Percentiles rank a stretch among this genome's conserved stretches.
Conservation (phyloP, 2,888 invertebrate genomes). For the Drosophila fungiperda region DNA sequence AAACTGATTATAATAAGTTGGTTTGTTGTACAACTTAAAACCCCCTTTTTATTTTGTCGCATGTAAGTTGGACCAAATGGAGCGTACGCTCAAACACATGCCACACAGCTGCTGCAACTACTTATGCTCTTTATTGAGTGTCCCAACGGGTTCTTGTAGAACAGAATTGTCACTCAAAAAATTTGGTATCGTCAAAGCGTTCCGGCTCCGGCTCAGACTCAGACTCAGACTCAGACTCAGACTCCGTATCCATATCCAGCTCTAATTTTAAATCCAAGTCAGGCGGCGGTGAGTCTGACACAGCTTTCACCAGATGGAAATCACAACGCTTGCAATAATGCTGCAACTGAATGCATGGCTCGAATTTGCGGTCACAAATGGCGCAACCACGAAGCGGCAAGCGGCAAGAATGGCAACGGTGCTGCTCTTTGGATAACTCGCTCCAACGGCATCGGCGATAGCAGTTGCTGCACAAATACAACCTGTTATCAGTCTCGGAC, state of each 20-base stretch:
- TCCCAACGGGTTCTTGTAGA: neutral
- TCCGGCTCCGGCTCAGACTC: conserved; percentile 5
- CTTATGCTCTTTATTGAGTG: neutral
- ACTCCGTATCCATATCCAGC: conserved; percentile 10
- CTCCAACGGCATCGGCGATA: conserved; percentile 44
- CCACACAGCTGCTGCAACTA: conserved; percentile 4
- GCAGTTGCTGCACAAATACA: conserved; percentile 52
- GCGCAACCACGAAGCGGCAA: conserved; percentile 33
- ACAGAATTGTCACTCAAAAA: conserved; percentile 11
- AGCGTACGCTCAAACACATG: conserved; percentile 9
- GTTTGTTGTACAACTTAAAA: conserved; percentile 44
- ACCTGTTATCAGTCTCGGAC: conserved; percentile 9
- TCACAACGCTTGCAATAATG: conserved; percentile 59
- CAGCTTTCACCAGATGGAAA: conserved; percentile 39
- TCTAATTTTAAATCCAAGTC: conserved; percentile 20
- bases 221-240: conserved; percentile 9
- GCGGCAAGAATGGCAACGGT: conserved; percentile 47
- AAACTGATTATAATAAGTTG: conserved; percentile 46
- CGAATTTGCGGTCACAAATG: conserved; percentile 48
- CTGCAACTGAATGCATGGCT: conserved; percentile 29
- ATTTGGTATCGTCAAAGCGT: conserved; percentile 5
- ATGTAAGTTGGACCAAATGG: conserved; percentile 25
- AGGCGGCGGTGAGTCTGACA: conserved; percentile 24
- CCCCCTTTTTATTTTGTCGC: conserved; percentile 12
- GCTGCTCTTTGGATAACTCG: conserved; percentile 48